Base-by-base conservation (phyloP, 2,888 invertebrate species). In the Paralinhomoeus sp. region DNA sequence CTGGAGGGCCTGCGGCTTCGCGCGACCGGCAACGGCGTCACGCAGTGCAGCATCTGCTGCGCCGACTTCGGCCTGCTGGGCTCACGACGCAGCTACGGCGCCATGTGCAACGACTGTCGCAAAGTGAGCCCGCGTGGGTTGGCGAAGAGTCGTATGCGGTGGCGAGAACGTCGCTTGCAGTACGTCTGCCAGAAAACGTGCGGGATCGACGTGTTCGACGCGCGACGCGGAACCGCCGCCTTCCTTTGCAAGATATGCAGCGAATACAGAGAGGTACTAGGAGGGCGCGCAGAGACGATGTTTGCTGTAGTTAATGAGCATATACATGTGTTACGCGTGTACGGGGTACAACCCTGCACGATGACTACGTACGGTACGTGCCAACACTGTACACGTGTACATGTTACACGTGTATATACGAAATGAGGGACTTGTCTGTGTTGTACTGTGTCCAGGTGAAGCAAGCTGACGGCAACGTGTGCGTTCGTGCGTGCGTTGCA, bases 241-340 rank as follows among this genome's bases (percentile, higher is more conserved):
- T 71, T 71, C 64, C 73, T 89, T 52, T 91, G 91, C 65, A 83
- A 87, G 68, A 78, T 91, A 38, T 91, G 91, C 63, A 78, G 84
- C 12, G 91, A 91, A 66, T 82, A 83, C 1, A 69, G 87, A 43
- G 85, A 87, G 57, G 65, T 66, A 27, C n/a, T n/a, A n/a, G n/a
- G n/a, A n/a, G n/a, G n/a, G n/a, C n/a, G n/a, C n/a, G n/a, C n/a
- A n/a, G n/a, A n/a, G n/a, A n/a, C n/a, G n/a, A n/a, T n/a, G n/a
- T n/a, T n/a, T n/a, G n/a, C n/a, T n/a, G n/a, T n/a, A n/a, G n/a
- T n/a, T n/a, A n/a, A n/a, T n/a, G n/a, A n/a, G n/a, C n/a, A n/a
- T n/a, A n/a, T n/a, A n/a, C n/a, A n/a, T n/a, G n/a, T n/a, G n/a
- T n/a, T n/a, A n/a, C n/a, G n/a, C n/a, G n/a, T n/a, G n/a, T n/a